These are phyloP conservation scores for Grus americana DNA, from an alignment of 2,113 vertebrate genomes.

Conservation along the genomic window DNA sequence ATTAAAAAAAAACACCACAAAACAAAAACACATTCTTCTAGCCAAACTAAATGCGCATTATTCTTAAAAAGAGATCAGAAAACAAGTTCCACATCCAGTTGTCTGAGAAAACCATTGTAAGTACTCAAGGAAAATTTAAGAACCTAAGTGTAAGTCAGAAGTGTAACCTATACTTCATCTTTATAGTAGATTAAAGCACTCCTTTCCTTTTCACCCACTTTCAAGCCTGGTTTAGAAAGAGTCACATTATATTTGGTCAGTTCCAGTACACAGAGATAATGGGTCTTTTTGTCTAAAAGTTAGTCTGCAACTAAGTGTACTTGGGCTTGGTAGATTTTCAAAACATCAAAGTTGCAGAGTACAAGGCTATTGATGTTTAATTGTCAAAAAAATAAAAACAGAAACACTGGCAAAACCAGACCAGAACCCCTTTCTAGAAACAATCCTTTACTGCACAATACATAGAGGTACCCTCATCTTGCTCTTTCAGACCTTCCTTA, in stretches of 20 bases:
- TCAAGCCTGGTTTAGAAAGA: not conserved
- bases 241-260: not conserved
- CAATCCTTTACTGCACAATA: not conserved
- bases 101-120: not conserved
- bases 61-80: not conserved
- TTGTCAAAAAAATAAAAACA: too few relatives aligned
- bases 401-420: not conserved
- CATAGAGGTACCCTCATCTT: not conserved
- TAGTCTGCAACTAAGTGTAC: not conserved
- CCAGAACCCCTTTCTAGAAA: not conserved
- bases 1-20: not conserved
- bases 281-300: not conserved
- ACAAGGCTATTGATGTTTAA: not conserved
- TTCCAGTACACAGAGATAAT: not conserved
- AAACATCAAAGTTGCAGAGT: not conserved
- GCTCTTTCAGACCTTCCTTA: not conserved
- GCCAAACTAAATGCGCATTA: not conserved
- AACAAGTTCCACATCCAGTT: not conserved
- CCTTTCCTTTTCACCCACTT: not conserved
- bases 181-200: not conserved
- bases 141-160: not conserved
- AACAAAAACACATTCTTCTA: not conserved
- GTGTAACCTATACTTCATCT: not conserved
- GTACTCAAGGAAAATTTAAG: not conserved
- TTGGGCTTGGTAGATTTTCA: not conserved